These are phyloP conservation scores for Spinibarbus caldwelli DNA, from an alignment of 2,797 vertebrate species.

Conservation along the genomic window DNA sequence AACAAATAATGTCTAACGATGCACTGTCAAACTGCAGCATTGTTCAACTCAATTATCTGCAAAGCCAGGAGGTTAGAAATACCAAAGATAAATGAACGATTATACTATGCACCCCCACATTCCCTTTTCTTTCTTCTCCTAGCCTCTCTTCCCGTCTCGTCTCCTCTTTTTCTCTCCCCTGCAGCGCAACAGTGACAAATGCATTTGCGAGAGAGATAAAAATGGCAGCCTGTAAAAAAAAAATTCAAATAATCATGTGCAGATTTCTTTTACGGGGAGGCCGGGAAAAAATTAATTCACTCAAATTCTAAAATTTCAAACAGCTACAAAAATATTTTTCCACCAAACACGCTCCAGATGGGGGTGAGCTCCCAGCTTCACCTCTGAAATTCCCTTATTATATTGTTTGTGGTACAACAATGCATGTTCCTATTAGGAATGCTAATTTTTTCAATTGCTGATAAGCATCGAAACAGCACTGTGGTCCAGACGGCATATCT, in stretches of 20 bases:
- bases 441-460: slow-evolving; percentile 47
- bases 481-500: slow-evolving; percentile 47
- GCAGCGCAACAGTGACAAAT: slow-evolving; percentile 30
- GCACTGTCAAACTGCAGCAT: not conserved
- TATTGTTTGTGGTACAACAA: slow-evolving; percentile 46
- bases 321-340: slow-evolving; percentile 65
- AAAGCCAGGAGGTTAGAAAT: slow-evolving; percentile 15
- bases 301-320: slow-evolving; percentile 55
- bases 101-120: not conserved
- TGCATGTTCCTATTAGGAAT: slow-evolving; percentile 43
- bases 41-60: slow-evolving; percentile 12
- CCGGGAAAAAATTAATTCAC: slow-evolving; percentile 45
- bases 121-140: not conserved
- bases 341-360: slow-evolving; percentile 57
- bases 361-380: slow-evolving; percentile 38
- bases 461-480: slow-evolving; percentile 48
- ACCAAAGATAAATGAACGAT: slow-evolving; percentile 18
- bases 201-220: slow-evolving; percentile 30
- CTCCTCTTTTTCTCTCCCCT: slow-evolving; percentile 9
- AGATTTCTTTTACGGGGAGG: slow-evolving; percentile 46
- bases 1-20: not conserved
- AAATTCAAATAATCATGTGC: slow-evolving; percentile 43
- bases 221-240: slow-evolving; percentile 36
- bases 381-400: slow-evolving; percentile 31
- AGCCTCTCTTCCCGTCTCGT: not conserved